Evolutionary conservation across 2,113 vertebrate species (phyloP).

Genomic region (Semnopithecus entellus): DNA sequence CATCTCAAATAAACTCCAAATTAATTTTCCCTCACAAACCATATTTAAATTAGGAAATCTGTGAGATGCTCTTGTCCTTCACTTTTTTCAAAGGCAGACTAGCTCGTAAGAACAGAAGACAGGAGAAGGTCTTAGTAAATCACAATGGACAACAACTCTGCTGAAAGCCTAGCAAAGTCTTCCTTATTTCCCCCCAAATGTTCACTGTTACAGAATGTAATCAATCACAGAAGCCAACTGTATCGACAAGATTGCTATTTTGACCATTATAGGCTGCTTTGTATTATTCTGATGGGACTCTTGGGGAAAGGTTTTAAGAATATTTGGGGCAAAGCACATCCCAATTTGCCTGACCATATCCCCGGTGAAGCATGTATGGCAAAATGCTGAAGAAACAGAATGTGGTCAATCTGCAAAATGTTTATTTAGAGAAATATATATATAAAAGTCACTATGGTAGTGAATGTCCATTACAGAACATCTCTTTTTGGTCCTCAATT

Average conservation of each 20-base stretch:
- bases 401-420: not conserved
- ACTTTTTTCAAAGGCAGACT: not conserved
- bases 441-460: not conserved
- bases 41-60: not conserved
- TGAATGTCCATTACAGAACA: not conserved
- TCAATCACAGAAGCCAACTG: not conserved
- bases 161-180: not conserved
- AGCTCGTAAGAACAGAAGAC: not conserved
- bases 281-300: not conserved
- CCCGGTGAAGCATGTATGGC: not conserved
- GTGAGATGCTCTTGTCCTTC: not conserved
- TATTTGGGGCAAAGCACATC: not conserved
- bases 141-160: not conserved
- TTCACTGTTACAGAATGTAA: not conserved
- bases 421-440: not conserved
- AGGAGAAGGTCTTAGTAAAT: not conserved
- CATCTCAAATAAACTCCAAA: not conserved
- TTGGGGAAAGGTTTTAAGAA: not conserved
- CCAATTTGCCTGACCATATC: not conserved
- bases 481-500: not conserved
- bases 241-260: not conserved
- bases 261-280: not conserved
- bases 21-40: not conserved
- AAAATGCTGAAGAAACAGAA: not conserved
- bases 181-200: not conserved